Base-by-base conservation (phyloP, 2,888 invertebrate species). In the Cryptus armator region DNA sequence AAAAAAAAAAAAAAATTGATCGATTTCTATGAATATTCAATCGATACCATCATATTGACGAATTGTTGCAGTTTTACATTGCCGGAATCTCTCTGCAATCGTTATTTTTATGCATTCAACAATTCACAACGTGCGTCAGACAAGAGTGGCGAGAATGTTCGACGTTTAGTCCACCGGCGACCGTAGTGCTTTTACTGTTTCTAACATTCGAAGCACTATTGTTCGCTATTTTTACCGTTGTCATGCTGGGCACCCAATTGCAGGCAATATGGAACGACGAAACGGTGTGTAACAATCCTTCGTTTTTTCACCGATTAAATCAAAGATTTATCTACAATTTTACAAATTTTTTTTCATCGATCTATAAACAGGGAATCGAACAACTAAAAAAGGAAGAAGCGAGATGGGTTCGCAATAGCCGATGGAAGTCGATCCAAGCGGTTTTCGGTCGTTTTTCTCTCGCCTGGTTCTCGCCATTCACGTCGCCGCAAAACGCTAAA, bases 261-360 rank as follows among this genome's bases (percentile, higher is more conserved):
- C 98, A 98, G 92, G 99, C 99, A 37, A 99, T 99, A 92, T 98
- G 99, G 96, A 98, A 98, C 92, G 99, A 99, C 94, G 99, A 99
- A 95, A 99, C 99, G 89, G 98, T 97, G 94, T 94, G 88, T 90
- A 79, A 6, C 6, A 29, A 0, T 62, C 29, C 4, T 12, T 32
- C 9, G 0, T 32, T 62, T 32, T 29, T n/a, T 29, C 5, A 19
- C n/a, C 32, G 7, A 72, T 32, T 19, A 6, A 4, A 24, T 12
- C 24, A 46, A 59, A 74, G 10, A 67, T 46, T 19, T 24, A 32
- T 53, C 10, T 59, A 24, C 24, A 51, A 53, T 10, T 19, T 72
- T 12, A 29, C 19, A 24, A n/a, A 16, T 9, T n/a, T 24, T 37
- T 51, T 44, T 44, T 10, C 32, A 56, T 62, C n/a, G 6, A 37